These are phyloP conservation scores for Oscarella lobularis DNA, from an alignment of 37 sponge, comb jelly and placozoan genomes.

Conservation along the genomic window DNA sequence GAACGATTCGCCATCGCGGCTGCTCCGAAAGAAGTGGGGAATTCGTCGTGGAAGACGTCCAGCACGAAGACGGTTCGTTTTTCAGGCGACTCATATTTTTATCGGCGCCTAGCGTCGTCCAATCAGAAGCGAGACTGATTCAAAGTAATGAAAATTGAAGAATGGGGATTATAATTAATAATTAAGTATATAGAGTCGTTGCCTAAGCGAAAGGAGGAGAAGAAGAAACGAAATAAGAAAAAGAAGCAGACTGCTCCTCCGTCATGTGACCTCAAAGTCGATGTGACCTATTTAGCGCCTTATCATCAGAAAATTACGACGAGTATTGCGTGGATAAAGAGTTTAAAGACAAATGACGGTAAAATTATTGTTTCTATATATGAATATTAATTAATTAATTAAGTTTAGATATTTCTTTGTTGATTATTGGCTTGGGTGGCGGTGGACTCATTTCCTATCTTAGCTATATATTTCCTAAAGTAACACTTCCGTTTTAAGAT, in stretches of 20 bases:
- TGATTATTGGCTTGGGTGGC: constrained; percentile 75
- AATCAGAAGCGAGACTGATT: constrained; percentile 48
- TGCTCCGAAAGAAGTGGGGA: constrained; percentile 35
- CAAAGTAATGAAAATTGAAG: constrained; percentile 21
- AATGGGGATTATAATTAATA: neutral
- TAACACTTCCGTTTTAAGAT: neutral
- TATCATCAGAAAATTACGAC: too few species aligned
- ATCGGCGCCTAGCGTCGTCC: constrained; percentile 28
- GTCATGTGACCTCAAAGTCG: too few species aligned
- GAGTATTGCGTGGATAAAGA: neutral
- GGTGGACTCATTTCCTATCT: constrained; percentile 54
- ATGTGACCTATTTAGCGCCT: too few species aligned
- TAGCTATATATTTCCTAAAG: constrained; percentile 15
- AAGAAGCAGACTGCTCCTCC: too few species aligned
- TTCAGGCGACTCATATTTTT: constrained; percentile 58
- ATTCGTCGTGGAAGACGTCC: constrained; percentile 74
- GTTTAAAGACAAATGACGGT: neutral
- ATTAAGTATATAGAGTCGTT: neutral
- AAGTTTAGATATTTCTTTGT: neutral
- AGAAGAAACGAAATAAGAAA: too few species aligned
- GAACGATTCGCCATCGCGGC: constrained; percentile 39
- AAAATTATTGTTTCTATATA: neutral
- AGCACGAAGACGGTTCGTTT: constrained; percentile 9
- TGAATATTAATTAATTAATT: constrained; percentile 1
- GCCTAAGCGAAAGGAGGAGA: too few species aligned